Evolutionary conservation across 1,140 invertebrate genomes (phyloP).

Genomic region (Cyclargus thomasi): DNA sequence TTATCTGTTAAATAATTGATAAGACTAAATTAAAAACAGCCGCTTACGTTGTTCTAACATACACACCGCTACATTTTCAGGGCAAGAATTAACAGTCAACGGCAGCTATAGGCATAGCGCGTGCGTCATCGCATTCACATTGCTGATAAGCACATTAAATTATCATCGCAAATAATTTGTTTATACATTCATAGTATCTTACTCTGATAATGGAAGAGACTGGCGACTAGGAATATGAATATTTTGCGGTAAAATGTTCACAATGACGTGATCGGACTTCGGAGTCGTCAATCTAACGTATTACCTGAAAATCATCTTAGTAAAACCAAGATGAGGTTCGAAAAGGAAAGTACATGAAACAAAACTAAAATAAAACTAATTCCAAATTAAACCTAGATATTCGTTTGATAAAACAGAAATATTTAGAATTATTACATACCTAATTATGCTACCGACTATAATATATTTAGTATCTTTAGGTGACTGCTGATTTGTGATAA

Average conservation of each 20-base stretch:
- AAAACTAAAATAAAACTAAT: no score
- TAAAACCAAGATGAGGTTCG: constrained; percentile 41
- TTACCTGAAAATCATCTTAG: constrained; percentile 62
- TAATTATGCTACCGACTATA: no score
- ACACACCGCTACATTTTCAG: constrained; percentile 37
- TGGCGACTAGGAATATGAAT: constrained; percentile 51
- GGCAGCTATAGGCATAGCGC: constrained; percentile 56
- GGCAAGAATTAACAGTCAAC: constrained; percentile 41
- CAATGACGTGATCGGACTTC: constrained; percentile 47
- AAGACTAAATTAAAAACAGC: not conserved
- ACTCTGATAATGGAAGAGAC: constrained; percentile 47
- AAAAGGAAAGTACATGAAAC: not conserved
- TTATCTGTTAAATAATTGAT: not conserved
- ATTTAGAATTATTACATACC: no score
- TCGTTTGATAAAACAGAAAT: no score
- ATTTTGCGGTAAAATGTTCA: constrained; percentile 39
- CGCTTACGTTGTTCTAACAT: not conserved
- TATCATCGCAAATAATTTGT: constrained; percentile 73
- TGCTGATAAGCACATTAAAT: constrained; percentile 69
- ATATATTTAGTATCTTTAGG: not conserved
- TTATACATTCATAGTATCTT: constrained; percentile 56
- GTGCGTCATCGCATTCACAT: constrained; percentile 70
- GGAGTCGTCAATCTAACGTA: constrained; percentile 30
- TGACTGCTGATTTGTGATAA: constrained; percentile 20
- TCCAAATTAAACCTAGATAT: no score